Evolutionary conservation across 2,113 vertebrate species (phyloP).

Genomic region (Paraplagusia blochii): DNA sequence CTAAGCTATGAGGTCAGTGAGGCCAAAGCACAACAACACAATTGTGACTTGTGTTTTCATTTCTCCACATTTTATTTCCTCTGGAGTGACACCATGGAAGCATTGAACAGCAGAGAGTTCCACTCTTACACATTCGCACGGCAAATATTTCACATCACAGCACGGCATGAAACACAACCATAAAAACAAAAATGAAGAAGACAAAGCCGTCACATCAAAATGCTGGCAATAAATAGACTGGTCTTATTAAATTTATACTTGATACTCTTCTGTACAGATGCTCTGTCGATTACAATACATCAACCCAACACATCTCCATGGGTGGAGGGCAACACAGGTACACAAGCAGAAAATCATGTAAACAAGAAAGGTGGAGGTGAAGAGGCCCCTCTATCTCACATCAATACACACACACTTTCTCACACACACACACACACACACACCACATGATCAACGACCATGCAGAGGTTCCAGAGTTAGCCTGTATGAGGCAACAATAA

Average conservation of each 20-base stretch:
- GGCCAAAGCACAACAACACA: neutral
- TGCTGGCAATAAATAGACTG: conserved; percentile 77
- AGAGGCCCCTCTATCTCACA: conserved; percentile 42
- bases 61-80: conserved; percentile 65
- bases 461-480: conserved; percentile 55
- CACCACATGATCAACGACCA: conserved; percentile 33
- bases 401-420: conserved; percentile 31
- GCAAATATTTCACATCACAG: conserved; percentile 62
- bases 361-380: conserved; percentile 47
- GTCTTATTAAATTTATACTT: conserved; percentile 69
- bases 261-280: conserved; percentile 77
- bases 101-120: conserved; percentile 48
- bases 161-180: conserved; percentile 62
- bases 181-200: conserved; percentile 56
- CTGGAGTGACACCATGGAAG: conserved; percentile 63
- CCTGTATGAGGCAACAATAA: conserved; percentile 46
- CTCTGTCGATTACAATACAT: conserved; percentile 71
- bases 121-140: conserved; percentile 59
- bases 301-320: conserved; percentile 49
- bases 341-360: conserved; percentile 56
- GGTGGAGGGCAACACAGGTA: conserved; percentile 48
- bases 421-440: conserved; percentile 35
- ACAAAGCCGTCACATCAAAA: conserved; percentile 55
- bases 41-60: neutral
- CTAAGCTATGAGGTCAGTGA: conserved; percentile 27